phyloP scores from a whole-genome alignment of 2,888 invertebrate genomes.

The Perithous albicinctus region DNA sequence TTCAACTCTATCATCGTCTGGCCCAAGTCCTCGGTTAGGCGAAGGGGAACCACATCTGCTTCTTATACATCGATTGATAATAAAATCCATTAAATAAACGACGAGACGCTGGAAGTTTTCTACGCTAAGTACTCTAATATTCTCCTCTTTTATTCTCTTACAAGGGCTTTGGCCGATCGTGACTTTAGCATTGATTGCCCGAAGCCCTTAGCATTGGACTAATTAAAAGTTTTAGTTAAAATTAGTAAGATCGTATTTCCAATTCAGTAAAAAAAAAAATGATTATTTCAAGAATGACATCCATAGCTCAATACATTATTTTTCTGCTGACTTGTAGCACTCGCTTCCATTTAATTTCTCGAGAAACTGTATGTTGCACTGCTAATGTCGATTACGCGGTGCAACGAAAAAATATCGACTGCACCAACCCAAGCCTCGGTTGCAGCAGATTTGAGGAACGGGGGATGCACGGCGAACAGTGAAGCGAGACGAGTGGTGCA shows the following conservation, averaged over 20 bases:
- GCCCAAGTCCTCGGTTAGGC: background rate
- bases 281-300: no score
- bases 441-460: conserved; percentile 16
- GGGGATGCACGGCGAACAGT: background rate
- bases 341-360: background rate
- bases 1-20: background rate
- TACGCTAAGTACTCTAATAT: conserved; percentile 16
- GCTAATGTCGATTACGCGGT: conserved; percentile 2
- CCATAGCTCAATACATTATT: background rate
- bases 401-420: conserved; percentile 17
- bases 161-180: background rate
- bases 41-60: background rate
- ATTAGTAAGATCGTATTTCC: background rate
- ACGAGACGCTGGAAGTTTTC: conserved; percentile 10
- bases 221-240: conserved; percentile 8
- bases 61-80: conserved; percentile 27
- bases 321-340: background rate
- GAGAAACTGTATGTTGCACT: background rate
- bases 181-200: no score
- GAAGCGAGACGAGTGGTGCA: conserved; percentile 12
- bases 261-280: background rate
- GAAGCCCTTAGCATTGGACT: background rate
- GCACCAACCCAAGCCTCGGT: background rate
- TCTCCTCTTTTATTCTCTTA: background rate
- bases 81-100: conserved; percentile 30